Base-by-base conservation (phyloP, 1,140 invertebrate genomes). In the Zelostemma sp. region DNA sequence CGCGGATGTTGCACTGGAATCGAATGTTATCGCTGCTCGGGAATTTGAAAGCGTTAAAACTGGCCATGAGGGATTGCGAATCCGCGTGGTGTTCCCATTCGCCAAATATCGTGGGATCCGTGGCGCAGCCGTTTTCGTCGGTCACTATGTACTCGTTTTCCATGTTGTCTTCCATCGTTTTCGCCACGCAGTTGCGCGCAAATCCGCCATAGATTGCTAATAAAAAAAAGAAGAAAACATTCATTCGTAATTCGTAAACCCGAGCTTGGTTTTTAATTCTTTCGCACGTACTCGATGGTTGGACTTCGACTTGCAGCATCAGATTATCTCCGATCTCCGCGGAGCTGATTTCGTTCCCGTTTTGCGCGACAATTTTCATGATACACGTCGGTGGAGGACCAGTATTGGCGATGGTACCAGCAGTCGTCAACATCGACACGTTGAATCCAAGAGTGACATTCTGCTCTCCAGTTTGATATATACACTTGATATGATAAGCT, bases 11-110 rank as follows among this genome's bases (percentile, higher is more conserved):
- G 81, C 96, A 97, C 82, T 97, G 95, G 93, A 97, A 97, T 82
- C 95, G 87, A 72, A 97, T 95, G 78, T 96, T 97, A 75, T 97
- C 95, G 75, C 94, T 95, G 61, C 93, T 95, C 0, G 95, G 96
- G 89, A 98, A 98, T 81, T 98, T 97, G 81, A 98, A 98, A 2
- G 95, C 96, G 80, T 96, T 96, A 80, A 98, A 97, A 61, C 91
- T 90, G 35, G 95, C 95, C 76, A 93, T 86, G 15, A 97, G 83
- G 8, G 93, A 90, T 79, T 93, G 93, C 8, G 91, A 92, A 28
- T 95, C 93, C 3, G 91, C 88, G 77, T 94, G 93, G 67, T 94
- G 91, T 68, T 95, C 91, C 95, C 95, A 97, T 79, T 97, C 95
- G 12, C 94, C 95, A 74, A 97, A 97, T 75, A 97, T 96, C 12